Evolutionary conservation across 2,888 invertebrate genomes (phyloP), one percentile per base, ranked within the genome.

Genomic region (Phymatocera aterrima): DNA sequence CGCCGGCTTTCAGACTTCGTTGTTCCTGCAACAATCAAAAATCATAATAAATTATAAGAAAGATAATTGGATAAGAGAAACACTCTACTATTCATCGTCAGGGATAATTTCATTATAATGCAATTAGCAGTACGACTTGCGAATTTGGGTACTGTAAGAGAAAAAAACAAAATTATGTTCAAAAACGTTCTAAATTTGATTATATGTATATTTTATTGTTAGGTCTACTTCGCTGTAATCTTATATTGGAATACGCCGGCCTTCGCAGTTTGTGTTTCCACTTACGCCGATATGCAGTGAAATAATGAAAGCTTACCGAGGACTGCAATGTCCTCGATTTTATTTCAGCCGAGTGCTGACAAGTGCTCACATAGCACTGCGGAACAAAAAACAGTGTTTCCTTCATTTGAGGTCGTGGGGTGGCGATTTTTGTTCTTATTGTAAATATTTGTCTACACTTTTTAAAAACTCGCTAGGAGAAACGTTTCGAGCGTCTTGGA

Each of bases 1-100:
- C 97, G 78, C 96, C 96, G 77, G 96, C 94, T 91, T 96, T 96
- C 83, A 97, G 91, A 77, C 95, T 95, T 86, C 96, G 94, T 85
- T 96, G 96, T 91, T 97, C 96, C 97, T 97, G 92, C 46, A 64
- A 54, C 51, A 48, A n/a, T n/a, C 15, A 15, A 51, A 51, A 15
- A 31, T 4, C 1, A 60, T 1, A 61, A 31, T 12, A n/a, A 64
- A 64, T 24, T 72, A 72, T 77, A 60, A 60, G 5, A 43, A 65
- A n/a, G 24, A 40, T 10, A 0, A 2, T 40, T 21, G 2, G 12
- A 28, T 15, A 21, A 54, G 24, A 54, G 8, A 24, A 24, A 57
- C 24, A 12, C 24, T 28, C 4, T 40, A 8, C 40, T n/a, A n/a
- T n/a, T n/a, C n/a, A n/a, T n/a, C n/a, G n/a, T n/a, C n/a, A n/a